Base-by-base conservation (phyloP, 2,113 vertebrate species). In the Scortum barcoo region DNA sequence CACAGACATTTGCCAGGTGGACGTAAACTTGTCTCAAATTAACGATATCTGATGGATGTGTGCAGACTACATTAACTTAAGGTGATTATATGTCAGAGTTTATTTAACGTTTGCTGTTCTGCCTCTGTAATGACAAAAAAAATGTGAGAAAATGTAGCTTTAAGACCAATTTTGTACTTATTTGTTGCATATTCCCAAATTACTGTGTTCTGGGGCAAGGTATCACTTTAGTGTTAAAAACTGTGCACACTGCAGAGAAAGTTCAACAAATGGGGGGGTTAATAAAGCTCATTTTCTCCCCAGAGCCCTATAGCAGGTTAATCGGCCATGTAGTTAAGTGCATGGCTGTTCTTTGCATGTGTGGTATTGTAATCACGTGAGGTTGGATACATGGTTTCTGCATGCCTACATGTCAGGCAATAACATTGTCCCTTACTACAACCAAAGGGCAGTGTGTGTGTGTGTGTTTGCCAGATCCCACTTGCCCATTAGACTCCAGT, bases 401-500 rank as follows among this genome's bases (percentile, higher is more conserved):
- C 2, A 28, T 69, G 46, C 19, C 28, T 38, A 1, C 48, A 46
- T 56, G 54, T 87, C 62, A 76, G 72, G 33, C 30, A 2, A 33
- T n/a, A n/a, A n/a, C n/a, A n/a, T n/a, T n/a, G 0, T 46, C 48
- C 24, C 57, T n/a, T 7, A 3, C 72, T 13, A 12, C 46, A 57
- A 24, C 42, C 63, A 46, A n/a, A n/a, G n/a, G 72, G 19, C 20
- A 0, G 14, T 22, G 24, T 53, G n/a, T 40, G 46, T 72, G 14
- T 22, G 24, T 53, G n/a, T 40, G 46, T 72, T 46, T 53, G 22
- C 54, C 13, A 11, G 73, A 11, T 85, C 54, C 71, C 74, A 58
- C 68, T 79, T 67, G 74, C 81, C 77, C 65, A 84, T 84, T 75
- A 80, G 76, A 66, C 53, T 87, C 70, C 69, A 54, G 69, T 4